Conservation (phyloP, 1,140 invertebrate genomes). For the Megathymus violae region DNA sequence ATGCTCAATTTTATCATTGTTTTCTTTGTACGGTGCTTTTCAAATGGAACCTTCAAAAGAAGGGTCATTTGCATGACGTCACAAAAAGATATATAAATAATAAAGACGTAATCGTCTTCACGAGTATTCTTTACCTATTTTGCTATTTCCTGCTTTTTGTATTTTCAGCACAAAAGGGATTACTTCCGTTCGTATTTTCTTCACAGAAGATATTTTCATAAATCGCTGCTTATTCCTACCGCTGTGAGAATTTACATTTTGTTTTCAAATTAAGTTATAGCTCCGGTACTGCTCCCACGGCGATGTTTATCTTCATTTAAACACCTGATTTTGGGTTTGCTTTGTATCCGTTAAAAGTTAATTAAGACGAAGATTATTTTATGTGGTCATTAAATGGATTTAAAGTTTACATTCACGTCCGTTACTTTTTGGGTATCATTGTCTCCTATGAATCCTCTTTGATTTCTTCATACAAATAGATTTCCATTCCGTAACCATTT, state of each 20-base stretch:
- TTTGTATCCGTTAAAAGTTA: constrained; percentile 18
- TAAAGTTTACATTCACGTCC: too few species aligned
- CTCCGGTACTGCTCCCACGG: constrained; percentile 10
- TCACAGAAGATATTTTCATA: constrained; percentile 12
- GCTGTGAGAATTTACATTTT: constrained; percentile 21
- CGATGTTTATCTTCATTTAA: constrained; percentile 34
- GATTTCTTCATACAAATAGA: too few species aligned
- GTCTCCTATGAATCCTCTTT: too few species aligned
- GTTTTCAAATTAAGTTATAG: constrained; percentile 33
- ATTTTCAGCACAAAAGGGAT: not conserved
- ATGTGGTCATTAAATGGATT: constrained; percentile 25
- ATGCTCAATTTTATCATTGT: too few species aligned
- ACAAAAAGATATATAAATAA: too few species aligned
- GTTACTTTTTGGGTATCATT: too few species aligned
- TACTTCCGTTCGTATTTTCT: constrained; percentile 3
- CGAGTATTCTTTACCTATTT: too few species aligned
- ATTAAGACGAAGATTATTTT: constrained; percentile 6
- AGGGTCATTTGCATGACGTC: too few species aligned
- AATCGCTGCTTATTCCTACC: constrained; percentile 12
- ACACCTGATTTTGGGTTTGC: constrained; percentile 29
- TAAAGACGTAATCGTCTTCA: too few species aligned
- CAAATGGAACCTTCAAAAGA: too few species aligned
- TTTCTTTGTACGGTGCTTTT: too few species aligned
- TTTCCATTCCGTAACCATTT: too few species aligned
- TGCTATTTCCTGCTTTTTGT: not conserved